Evolutionary conservation across 1,140 invertebrate species (phyloP), one percentile per base, ranked within the genome.

Genomic region (Drosophila nasuta): DNA sequence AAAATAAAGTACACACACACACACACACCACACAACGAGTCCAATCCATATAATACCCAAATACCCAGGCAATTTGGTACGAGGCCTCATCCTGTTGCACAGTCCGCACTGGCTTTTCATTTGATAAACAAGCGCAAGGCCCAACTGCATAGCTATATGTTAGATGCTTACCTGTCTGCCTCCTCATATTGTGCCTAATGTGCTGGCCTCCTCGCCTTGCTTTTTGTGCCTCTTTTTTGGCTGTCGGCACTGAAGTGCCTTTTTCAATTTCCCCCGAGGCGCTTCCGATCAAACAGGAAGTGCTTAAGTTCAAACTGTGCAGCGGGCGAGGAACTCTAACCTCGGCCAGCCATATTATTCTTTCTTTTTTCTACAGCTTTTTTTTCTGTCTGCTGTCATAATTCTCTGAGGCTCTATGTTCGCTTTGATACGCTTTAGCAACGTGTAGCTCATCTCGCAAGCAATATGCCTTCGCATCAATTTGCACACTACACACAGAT

Each of bases 211-310:
- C 52, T 65, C 35, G 67, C 58, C 51, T 70, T 20, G 20, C 20
- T 45, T 28, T 60, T 7, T 48, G 20, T 45, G 11, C 38, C 38
- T 43, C 57, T 17, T 49, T 10, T 8, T 33, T 38, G 35, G 69
- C 66, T 82, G 78, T 76, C 81, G 81, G 75, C 81, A 76, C 86
- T 85, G 71, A 85, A 87, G 83, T 87, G 85, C 85, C 85, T 90
- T 89, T 89, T 89, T 89, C 85, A 89, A 89, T 89, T 89, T 89
- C 85, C 85, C 85, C 75, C 58, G 85, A 89, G 85, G 86, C 85
- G 81, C 85, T 89, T 89, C 85, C 85, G 85, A 89, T 89, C 85
- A 89, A 89, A 85, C 85, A 89, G 85, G 85, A 89, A 89, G 85
- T 89, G 86, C 85, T 89, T 89, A 89, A 90, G 85, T 89, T 89